phyloP scores from a whole-genome alignment of 2,888 invertebrate species.

The Troides helena region DNA sequence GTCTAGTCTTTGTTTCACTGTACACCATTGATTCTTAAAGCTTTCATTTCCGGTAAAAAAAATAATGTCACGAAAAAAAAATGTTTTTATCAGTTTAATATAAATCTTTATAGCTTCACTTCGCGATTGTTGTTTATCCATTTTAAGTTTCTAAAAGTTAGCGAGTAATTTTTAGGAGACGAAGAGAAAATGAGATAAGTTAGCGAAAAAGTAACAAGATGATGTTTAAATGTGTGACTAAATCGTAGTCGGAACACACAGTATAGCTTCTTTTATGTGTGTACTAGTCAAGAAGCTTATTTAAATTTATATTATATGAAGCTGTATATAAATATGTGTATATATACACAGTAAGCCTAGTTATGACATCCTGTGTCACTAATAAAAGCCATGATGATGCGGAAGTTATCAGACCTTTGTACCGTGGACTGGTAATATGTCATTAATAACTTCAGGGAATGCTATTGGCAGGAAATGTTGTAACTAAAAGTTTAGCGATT shows the following conservation, averaged over 20 bases:
- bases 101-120: slow-evolving; percentile 49
- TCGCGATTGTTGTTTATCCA: slow-evolving; percentile 58
- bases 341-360: no score
- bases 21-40: no score
- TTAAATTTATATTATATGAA: no score
- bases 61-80: no score
- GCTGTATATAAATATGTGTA: no score
- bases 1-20: no score
- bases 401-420: slow-evolving; percentile 25
- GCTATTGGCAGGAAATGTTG: background rate
- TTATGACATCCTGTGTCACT: no score
- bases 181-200: slow-evolving; percentile 75
- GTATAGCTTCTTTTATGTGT: no score
- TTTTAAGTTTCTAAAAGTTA: slow-evolving; percentile 60
- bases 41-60: no score
- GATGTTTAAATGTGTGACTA: background rate
- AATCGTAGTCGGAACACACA: background rate
- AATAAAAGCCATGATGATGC: no score
- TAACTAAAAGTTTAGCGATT: slow-evolving; percentile 54
- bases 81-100: background rate
- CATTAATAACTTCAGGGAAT: slow-evolving; percentile 5
- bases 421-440: background rate
- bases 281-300: no score
- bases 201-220: slow-evolving; percentile 56
- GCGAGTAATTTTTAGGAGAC: slow-evolving; percentile 62